Evolutionary conservation across 2,113 vertebrate species (phyloP).

Genomic region (Takifugu flavidus): DNA sequence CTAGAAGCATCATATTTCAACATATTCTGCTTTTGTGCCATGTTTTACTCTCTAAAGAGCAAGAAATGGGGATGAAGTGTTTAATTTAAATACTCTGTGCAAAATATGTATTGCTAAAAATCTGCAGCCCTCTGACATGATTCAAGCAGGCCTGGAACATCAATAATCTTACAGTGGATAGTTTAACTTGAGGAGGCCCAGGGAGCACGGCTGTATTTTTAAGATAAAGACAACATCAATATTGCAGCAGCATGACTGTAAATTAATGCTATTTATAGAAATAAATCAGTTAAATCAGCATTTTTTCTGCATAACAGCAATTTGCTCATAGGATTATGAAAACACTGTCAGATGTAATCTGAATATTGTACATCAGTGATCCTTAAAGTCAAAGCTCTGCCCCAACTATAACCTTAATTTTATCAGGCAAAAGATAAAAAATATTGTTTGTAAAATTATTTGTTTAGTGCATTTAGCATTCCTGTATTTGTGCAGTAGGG

Average conservation of each 20-base stretch:
- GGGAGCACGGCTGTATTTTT: constrained; percentile 27
- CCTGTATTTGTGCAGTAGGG: too few species aligned
- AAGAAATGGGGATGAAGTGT: constrained; percentile 7
- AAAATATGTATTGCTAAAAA: constrained; percentile 22
- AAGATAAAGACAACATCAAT: neutral
- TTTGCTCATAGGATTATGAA: too few species aligned
- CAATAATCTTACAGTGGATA: constrained; percentile 14
- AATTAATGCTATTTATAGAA: neutral
- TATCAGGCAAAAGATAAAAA: too few species aligned
- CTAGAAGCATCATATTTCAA: too few species aligned
- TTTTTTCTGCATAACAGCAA: too few species aligned
- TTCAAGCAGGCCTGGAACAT: constrained; percentile 29
- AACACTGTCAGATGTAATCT: too few species aligned
- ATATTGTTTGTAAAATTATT: too few species aligned
- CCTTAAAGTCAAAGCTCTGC: too few species aligned
- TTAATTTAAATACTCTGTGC: constrained; percentile 17
- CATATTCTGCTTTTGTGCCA: constrained; percentile 11
- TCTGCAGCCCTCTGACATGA: constrained; percentile 28
- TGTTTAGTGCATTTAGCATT: too few species aligned
- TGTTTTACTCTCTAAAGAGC: constrained; percentile 9
- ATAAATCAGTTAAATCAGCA: neutral
- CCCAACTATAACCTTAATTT: neutral
- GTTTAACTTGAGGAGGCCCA: constrained; percentile 15
- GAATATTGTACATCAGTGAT: neutral
- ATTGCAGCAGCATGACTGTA: neutral